Evolutionary conservation across 2,888 invertebrate genomes (phyloP).

Genomic region (Uropetala carovei): DNA sequence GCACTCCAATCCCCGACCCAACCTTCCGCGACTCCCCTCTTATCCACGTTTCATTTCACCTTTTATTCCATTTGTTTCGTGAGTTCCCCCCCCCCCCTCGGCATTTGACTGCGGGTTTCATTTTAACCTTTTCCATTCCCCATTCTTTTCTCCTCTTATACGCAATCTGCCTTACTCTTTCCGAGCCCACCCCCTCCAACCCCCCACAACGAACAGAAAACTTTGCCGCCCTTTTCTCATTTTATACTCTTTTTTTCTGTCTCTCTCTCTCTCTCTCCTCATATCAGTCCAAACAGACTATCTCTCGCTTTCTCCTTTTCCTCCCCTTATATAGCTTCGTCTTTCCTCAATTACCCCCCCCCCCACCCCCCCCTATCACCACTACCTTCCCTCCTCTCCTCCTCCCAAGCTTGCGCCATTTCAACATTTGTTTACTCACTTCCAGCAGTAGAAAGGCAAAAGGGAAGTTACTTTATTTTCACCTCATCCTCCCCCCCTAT

Average conservation of each 20-base stretch:
- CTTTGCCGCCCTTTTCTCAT: not conserved
- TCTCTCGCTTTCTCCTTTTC: not conserved
- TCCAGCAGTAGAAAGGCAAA: not conserved
- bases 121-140: conserved; percentile 26
- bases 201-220: too few relatives aligned
- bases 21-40: not conserved
- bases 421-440: not conserved
- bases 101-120: conserved; percentile 25
- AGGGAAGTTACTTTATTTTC: not conserved
- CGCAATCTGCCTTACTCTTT: conserved; percentile 7
- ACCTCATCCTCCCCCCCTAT: not conserved
- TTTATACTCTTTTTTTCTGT: not conserved
- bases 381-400: too few relatives aligned
- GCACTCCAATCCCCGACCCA: too few relatives aligned
- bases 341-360: conserved; percentile 9
- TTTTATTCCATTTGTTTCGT: conserved; percentile 32
- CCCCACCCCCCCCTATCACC: not conserved
- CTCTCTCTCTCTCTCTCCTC: not conserved
- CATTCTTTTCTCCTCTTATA: not conserved
- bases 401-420: not conserved
- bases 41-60: conserved; percentile 29
- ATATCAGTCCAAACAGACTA: conserved; percentile 3
- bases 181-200: not conserved
- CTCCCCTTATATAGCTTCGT: not conserved
- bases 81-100: not conserved